phyloP scores from a whole-genome alignment of 2,113 vertebrate genomes.

The Chaenocephalus aceratus region DNA sequence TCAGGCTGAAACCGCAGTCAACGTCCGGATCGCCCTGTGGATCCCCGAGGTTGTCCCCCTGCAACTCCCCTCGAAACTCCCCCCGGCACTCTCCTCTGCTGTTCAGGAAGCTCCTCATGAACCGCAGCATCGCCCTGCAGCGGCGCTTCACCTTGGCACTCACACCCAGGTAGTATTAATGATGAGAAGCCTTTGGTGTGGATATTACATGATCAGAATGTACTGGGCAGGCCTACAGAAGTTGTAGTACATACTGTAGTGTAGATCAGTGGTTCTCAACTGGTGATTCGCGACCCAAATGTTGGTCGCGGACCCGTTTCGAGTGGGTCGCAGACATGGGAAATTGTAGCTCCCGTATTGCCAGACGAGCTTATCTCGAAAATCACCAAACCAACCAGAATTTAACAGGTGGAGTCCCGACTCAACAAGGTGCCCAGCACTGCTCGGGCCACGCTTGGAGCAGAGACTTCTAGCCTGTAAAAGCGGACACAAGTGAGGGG shows the following conservation, averaged over 20 bases:
- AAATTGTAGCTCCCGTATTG: no score
- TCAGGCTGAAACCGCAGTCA: slow-evolving; percentile 70
- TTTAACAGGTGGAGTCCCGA: no score
- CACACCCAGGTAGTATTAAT: slow-evolving; percentile 88
- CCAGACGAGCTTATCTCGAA: no score
- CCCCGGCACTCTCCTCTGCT: slow-evolving; percentile 86
- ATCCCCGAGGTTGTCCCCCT: slow-evolving; percentile 83
- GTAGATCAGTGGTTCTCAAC: no score
- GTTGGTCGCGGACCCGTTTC: no score
- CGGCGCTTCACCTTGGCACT: slow-evolving; percentile 93
- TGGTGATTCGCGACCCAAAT: no score
- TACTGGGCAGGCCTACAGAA: background rate
- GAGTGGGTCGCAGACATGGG: no score
- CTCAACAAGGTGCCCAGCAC: no score
- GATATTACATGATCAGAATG: background rate
- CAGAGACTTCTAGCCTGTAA: no score
- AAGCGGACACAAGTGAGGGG: no score
- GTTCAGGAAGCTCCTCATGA: slow-evolving; percentile 89
- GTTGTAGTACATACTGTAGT: background rate
- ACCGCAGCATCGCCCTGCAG: slow-evolving; percentile 87
- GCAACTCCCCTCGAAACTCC: slow-evolving; percentile 80
- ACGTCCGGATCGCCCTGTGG: slow-evolving; percentile 69
- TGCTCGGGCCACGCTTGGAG: no score
- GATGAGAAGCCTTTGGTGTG: background rate
- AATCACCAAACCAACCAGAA: no score